Conservation (phyloP, 1,140 invertebrate genomes). For the Temnothorax nylanderi region DNA sequence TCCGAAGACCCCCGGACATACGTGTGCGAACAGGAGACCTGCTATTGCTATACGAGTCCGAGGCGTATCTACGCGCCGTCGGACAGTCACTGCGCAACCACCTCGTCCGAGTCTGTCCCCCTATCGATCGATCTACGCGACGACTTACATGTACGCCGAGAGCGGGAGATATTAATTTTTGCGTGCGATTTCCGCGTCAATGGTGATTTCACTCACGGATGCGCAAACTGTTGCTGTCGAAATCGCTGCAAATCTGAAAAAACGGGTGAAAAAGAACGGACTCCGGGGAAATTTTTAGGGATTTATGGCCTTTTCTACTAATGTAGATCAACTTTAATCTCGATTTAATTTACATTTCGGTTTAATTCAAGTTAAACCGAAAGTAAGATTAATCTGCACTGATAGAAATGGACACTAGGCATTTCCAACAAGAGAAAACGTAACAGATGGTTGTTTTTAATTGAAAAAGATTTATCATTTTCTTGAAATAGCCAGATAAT, state of each 20-base stretch:
- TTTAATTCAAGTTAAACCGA: too few species aligned
- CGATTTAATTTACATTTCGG: too few species aligned
- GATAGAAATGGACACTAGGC: too few species aligned
- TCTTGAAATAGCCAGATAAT: not conserved
- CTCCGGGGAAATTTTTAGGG: not conserved
- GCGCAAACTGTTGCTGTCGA: not conserved
- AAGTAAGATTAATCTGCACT: too few species aligned
- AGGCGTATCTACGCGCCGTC: not conserved
- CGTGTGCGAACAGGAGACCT: not conserved
- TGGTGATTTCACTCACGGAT: not conserved
- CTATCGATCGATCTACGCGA: not conserved
- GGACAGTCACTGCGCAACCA: not conserved
- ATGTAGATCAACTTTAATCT: too few species aligned
- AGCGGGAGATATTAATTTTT: conserved; percentile 15
- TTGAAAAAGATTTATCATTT: not conserved
- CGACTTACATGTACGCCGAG: not conserved
- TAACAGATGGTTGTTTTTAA: not conserved
- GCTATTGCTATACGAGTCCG: not conserved
- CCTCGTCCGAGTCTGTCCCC: not conserved
- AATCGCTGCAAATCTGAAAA: not conserved
- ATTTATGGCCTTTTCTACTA: too few species aligned
- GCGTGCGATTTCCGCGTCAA: not conserved
- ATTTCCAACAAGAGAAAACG: not conserved
- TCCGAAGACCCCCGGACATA: conserved; percentile 22
- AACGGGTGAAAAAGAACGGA: not conserved